Evolutionary conservation across 2,113 vertebrate species (phyloP).

Genomic region (Tachysurus vachellii): DNA sequence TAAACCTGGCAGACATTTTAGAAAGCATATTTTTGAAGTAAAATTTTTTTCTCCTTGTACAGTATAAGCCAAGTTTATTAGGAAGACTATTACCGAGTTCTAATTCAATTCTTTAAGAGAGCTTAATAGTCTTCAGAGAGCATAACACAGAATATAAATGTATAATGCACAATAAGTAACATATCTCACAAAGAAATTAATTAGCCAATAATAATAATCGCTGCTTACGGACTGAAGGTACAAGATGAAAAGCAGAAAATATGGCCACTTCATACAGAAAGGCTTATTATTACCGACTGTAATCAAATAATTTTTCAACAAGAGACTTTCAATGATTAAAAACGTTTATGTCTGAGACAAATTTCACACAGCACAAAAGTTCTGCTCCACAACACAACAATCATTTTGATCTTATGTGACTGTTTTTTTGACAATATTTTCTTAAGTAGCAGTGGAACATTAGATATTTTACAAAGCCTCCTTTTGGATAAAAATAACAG

Average conservation of each 20-base stretch:
- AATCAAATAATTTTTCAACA: neutral
- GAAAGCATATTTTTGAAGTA: conserved; percentile 73
- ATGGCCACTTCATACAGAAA: neutral
- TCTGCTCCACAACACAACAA: neutral
- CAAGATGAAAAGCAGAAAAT: neutral
- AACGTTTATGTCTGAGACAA: neutral
- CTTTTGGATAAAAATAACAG: neutral
- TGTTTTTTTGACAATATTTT: neutral
- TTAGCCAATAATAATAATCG: neutral
- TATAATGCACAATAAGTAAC: neutral
- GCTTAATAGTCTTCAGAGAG: neutral
- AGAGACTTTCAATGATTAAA: neutral
- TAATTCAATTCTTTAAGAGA: conserved; percentile 61
- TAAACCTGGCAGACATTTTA: conserved; percentile 77
- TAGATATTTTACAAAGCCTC: neutral
- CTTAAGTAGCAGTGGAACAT: neutral
- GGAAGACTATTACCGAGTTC: conserved; percentile 54
- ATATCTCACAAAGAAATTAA: neutral
- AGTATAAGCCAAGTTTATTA: conserved; percentile 12
- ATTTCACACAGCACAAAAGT: neutral
- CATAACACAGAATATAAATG: neutral
- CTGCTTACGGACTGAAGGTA: neutral
- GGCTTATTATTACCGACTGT: neutral
- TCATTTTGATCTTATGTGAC: neutral
- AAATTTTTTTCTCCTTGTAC: conserved; percentile 54